Evolutionary conservation across 1,140 invertebrate species (phyloP).

Genomic region (Trigoniulus corallinus): DNA sequence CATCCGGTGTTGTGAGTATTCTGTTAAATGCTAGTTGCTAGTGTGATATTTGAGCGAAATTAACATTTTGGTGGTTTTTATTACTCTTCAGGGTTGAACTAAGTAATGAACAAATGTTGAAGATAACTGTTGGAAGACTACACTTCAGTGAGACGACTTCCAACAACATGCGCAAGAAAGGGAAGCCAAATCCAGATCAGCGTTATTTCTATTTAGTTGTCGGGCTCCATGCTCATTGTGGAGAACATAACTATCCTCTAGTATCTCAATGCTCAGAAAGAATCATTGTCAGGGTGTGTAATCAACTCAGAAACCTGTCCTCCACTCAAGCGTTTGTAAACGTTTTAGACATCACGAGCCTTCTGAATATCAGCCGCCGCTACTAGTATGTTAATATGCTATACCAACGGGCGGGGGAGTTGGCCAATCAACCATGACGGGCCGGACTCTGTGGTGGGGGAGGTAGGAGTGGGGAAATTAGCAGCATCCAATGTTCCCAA

Average conservation of each 20-base stretch:
- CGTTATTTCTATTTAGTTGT: slow-evolving; percentile 86
- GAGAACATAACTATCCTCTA: slow-evolving; percentile 52
- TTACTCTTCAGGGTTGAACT: slow-evolving; percentile 56
- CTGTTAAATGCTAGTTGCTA: neutral
- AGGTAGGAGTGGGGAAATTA: no score
- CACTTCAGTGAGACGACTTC: slow-evolving; percentile 98
- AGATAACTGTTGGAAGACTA: slow-evolving; percentile 78
- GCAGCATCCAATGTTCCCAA: no score
- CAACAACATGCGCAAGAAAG: slow-evolving; percentile 98
- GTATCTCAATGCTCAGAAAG: slow-evolving; percentile 81
- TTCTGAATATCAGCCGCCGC: no score
- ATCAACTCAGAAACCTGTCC: slow-evolving; percentile 6
- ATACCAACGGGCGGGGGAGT: neutral
- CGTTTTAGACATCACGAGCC: no score
- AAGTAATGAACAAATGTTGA: slow-evolving; percentile 27
- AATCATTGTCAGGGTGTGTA: slow-evolving; percentile 89
- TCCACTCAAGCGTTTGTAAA: neutral
- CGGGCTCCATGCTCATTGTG: slow-evolving; percentile 73
- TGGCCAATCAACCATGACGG: no score
- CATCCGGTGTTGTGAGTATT: slow-evolving; percentile 81
- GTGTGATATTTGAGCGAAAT: neutral
- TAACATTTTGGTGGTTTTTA: slow-evolving; percentile 7
- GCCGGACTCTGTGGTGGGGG: no score
- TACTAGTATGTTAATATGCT: no score
- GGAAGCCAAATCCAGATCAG: slow-evolving; percentile 96